phyloP scores from a whole-genome alignment of 2,797 vertebrate genomes.

The Lagorchestes hirsutus region DNA sequence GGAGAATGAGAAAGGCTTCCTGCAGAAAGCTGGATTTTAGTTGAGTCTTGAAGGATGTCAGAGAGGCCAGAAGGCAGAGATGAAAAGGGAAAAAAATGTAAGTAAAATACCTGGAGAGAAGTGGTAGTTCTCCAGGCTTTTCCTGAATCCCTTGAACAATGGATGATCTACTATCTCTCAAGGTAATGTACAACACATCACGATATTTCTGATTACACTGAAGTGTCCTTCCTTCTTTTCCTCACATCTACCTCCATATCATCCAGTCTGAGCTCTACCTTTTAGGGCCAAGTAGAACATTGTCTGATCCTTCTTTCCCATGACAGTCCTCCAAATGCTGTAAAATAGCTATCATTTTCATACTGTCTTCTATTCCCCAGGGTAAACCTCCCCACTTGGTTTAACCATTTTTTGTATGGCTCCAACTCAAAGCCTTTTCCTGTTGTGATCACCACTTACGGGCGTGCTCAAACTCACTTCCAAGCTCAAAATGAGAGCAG shows the following conservation, averaged over 20 bases:
- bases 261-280: neutral
- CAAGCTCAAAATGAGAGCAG: neutral
- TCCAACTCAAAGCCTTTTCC: neutral
- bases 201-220: neutral
- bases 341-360: neutral
- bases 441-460: neutral
- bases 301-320: neutral
- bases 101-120: neutral
- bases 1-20: neutral
- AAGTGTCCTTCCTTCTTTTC: neutral
- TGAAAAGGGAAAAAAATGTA: neutral
- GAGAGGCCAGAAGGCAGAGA: neutral
- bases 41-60: neutral
- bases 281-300: too few relatives aligned
- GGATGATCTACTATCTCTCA: too few relatives aligned
- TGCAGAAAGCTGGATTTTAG: neutral
- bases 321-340: neutral
- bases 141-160: neutral
- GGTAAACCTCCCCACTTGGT: neutral
- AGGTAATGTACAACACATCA: neutral
- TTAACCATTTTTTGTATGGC: neutral
- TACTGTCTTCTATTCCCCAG: neutral
- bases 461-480: neutral
- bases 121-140: neutral
- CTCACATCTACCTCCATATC: neutral